Base-by-base conservation (phyloP, 2,888 invertebrate species). In the Latrodectus hesperus region DNA sequence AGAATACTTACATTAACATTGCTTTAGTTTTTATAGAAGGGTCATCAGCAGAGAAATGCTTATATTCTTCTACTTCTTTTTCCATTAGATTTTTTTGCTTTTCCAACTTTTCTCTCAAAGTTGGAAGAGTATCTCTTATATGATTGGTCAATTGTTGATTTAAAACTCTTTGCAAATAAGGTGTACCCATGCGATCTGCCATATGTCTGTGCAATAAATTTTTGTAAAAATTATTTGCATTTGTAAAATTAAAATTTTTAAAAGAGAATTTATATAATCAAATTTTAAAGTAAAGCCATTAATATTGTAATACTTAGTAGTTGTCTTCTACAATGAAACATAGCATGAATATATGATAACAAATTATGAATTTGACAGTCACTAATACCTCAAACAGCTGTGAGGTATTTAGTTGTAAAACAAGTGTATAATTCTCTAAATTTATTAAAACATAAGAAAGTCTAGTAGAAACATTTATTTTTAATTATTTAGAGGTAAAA, bases 121-220 rank as follows among this genome's bases (percentile, higher is more conserved):
- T 95, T 65, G 99, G 99, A 91, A 99, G 94, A 65, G 99, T 99
- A 92, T 99, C 99, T 89, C 98, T 94, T 92, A 99, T 99, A 93
- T 99, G 99, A 93, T 99, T 99, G 80, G 99, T 99, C 89, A 99
- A 94, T 92, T 99, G 99, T 92, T 99, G 98, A 94, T 99, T 99
- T 76, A 99, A 94, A 77, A 98, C 95, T 90, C 98, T 95, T 93
- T 99, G 99, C 91, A 99, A 94, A 93, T 97, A 99, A 9, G 98
- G 98, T 38, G 99, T 99, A 90, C 99, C 99, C 92, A 99, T 95
- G 90, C 98, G 96, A 92, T 99, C 99, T 55, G 99, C 99, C 94
- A 99, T 93, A 92, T 99, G 99, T 87, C 93, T 92, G 90, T 52
- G 16, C 90, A 89, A 78, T n/a, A 74, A 52, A 55, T 22, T 22